Evolutionary conservation across 2,888 invertebrate species (phyloP).

Genomic region (Clanis bilineata): DNA sequence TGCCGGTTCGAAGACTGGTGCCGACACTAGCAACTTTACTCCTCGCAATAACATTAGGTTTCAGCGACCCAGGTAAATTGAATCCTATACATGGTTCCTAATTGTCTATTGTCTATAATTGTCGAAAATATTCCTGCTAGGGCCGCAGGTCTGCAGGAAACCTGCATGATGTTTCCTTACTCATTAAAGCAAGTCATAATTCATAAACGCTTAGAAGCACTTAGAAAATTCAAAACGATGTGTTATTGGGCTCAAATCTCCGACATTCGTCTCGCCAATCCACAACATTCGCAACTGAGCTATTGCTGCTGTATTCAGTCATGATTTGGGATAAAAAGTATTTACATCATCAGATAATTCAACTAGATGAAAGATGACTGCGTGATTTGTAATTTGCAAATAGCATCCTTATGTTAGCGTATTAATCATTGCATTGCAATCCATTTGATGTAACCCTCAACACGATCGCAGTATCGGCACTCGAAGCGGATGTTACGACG

Average conservation of each 20-base stretch:
- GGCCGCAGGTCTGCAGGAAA: no score
- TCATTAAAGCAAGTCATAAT: no score
- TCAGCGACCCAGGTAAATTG: conserved; percentile 49
- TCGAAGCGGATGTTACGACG: conserved; percentile 9
- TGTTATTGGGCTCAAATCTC: no score
- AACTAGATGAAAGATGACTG: not conserved
- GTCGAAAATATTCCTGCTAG: no score
- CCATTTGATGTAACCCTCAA: not conserved
- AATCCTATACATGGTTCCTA: no score
- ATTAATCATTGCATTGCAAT: not conserved
- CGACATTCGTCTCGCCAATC: no score
- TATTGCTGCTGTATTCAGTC: no score
- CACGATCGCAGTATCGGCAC: not conserved
- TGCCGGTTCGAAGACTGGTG: conserved; percentile 28
- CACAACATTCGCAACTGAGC: no score
- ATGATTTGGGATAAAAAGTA: not conserved
- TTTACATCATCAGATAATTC: not conserved
- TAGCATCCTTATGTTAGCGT: not conserved
- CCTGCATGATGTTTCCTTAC: no score
- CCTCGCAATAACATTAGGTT: conserved; percentile 31
- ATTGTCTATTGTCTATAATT: no score
- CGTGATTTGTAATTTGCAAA: not conserved
- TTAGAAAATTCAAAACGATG: no score
- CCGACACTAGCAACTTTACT: conserved; percentile 31
- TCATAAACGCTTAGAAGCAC: no score